Evolutionary conservation across 2,113 vertebrate species (phyloP), one percentile per base, ranked within the genome.

Genomic region (Pontoporia blainvillei): DNA sequence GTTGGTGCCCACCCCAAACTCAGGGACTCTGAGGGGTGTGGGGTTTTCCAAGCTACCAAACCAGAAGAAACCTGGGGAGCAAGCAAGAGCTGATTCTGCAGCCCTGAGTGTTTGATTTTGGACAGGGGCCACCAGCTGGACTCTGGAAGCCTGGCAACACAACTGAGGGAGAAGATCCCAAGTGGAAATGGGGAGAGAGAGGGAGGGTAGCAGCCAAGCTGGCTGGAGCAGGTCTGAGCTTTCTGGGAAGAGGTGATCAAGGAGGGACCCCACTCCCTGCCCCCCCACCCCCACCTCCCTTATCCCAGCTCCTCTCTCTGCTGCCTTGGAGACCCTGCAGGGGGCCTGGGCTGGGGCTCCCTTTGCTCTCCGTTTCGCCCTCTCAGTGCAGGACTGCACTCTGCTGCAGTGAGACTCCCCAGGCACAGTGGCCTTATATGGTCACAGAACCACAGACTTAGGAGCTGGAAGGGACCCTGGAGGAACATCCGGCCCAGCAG

Each of bases 371-470:
- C 27, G 81, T 36, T 59, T 23, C 39, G 17, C 39, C 61, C 29
- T 72, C n/a, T 39, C 66, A 61, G 46, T 8, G 17, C 17, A 31
- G n/a, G 78, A 67, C 46, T 29, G 66, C 34, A 21, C 52, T 92
- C 36, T 17, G 86, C 83, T 75, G 76, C 86, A 75, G 86, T 31
- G 90, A 97, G 93, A n/a, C 83, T 95, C 62, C 83, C 36, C 18
- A 36, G 93, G 46, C 82, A 73, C 72, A 14, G 18, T 36, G 44
- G 69, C 97, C 97, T 97, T 97, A 97, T 98, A 97, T 97, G 96
- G 97, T 92, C 96, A 97, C 39, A 95, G 97, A 97, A 84, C 36
- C 79, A 82, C 78, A 86, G 93, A 72, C 90, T n/a, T 41, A 21
- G 83, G 57, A 91, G 79, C 90, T 90, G 96, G 86, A 94, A 96